Base-by-base conservation (phyloP, 2,797 vertebrate genomes). In the Potorous gilbertii region DNA sequence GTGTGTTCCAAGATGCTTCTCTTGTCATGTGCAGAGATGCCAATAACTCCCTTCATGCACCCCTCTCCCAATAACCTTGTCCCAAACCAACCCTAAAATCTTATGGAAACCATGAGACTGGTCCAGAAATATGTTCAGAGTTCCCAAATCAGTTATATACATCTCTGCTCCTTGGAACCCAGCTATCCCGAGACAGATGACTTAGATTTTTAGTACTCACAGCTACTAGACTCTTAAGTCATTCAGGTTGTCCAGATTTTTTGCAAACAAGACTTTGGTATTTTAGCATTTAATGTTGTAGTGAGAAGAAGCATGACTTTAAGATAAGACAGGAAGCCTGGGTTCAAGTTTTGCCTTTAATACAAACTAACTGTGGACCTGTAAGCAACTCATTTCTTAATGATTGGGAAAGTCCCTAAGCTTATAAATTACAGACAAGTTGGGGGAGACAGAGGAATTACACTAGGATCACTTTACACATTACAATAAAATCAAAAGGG, bases 251-350 rank as follows among this genome's bases (percentile, higher is more conserved):
- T 50, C 6, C 1, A 11, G 93, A 95, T 93, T 5, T 91, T 95
- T 95, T 93, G 29, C 57, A 59, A n/a, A 0, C 94, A 95, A 93
- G 96, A 96, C 92, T 96, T 95, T 92, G 93, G 54, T 94, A 56
- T 95, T 97, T 95, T 93, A 94, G 96, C 94, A 57, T 96, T 97
- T 95, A 95, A 95, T 96, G 90, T 91, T 96, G 92, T 92, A 92
- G 87, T 31, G 6, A 59, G 3, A 29, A 10, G 57, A 31, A 31
- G 56, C 56, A 52, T 46, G 55, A 90, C 56, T 55, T 34, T 52
- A 14, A 57, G 66, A 52, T 90, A 55, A 54, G 57, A 24, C 12
- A 46, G 93, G 55, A 93, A 93, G n/a, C 52, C 92, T 81, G 59
- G 59, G 3, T 66, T 91, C 52, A 27, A 5, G 66, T 81, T 5